Evolutionary conservation across 2,113 vertebrate genomes (phyloP), one percentile per base, ranked within the genome.

Genomic region (Syrmaticus mikado): DNA sequence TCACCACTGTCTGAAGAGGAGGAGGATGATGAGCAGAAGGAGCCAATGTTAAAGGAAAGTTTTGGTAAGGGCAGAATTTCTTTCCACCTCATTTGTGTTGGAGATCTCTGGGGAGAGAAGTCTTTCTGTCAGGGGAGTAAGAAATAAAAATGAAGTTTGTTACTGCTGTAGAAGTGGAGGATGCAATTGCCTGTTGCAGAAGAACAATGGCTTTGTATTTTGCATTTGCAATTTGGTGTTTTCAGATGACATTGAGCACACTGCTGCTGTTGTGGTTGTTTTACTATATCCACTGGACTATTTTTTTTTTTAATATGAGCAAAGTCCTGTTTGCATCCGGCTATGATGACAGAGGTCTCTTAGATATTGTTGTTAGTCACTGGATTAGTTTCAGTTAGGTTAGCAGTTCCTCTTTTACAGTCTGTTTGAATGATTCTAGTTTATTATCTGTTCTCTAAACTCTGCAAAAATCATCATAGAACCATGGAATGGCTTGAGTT

Each of bases 31-130:
- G 99, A 99, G 57, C 98, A 98, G 84, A 99, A 99, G 94, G 99
- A 99, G 70, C 99, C 99, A 32, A 99, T 99, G 99, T 95, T 99
- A 79, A 99, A 98, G 89, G 99, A 99, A 97, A 99, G 99, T 64
- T 99, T 99, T 94, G 99, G 99, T 96, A 92, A 74, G 79, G 85
- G 64, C 52, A 74, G 41, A 28, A 14, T 30, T 14, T 22, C 41
- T 75, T 74, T 2, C 16, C 8, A 12, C 9, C 5, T 25, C 20
- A 32, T 82, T 74, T 81, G 3, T 68, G 13, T 71, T 92, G 50
- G 78, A 73, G 46, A 40, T 4, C 66, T 89, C 6, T 43, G 14
- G 40, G 28, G 46, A 46, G 11, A 14, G 34, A 68, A 4, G 2
- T 70, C 17, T 82, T 38, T 66, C 10, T 53, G 27, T 53, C 27